phyloP scores from a whole-genome alignment of 1,140 invertebrate genomes.

The Anoplophora glabripennis region DNA sequence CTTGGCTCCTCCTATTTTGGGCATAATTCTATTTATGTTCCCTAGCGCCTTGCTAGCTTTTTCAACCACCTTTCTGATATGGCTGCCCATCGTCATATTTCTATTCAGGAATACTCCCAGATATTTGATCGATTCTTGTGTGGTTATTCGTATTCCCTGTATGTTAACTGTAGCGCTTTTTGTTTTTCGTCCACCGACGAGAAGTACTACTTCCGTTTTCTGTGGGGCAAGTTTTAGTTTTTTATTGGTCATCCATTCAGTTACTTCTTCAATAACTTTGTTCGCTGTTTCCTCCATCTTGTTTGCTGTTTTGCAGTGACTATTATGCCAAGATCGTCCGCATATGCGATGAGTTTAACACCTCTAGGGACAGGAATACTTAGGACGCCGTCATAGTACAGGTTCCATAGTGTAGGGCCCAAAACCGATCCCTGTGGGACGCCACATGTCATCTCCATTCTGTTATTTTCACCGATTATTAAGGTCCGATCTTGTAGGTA shows the following conservation, averaged over 20 bases:
- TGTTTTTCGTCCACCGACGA: background rate
- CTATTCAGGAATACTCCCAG: background rate
- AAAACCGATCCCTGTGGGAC: too few species aligned
- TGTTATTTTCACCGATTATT: background rate
- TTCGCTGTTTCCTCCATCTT: too few species aligned
- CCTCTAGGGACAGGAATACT: background rate
- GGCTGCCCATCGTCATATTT: background rate
- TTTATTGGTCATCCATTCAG: background rate
- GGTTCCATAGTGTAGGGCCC: too few species aligned
- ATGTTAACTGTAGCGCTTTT: background rate
- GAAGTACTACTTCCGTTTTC: too few species aligned
- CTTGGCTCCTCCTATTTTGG: conserved; percentile 5
- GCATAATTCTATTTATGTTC: conserved; percentile 7
- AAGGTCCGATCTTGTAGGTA: too few species aligned
- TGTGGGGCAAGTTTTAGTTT: background rate
- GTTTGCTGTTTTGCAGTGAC: too few species aligned
- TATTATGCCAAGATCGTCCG: background rate
- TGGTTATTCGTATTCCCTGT: background rate
- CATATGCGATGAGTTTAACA: background rate
- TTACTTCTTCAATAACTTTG: background rate
- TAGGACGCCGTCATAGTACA: background rate
- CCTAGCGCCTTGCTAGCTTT: conserved; percentile 44
- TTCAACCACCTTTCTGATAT: background rate
- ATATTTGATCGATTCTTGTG: background rate
- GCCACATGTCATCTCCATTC: background rate